Evolutionary conservation across 2,797 vertebrate genomes (phyloP), one percentile per base, ranked within the genome.

Genomic region (Cryptoblepharus egeriae): DNA sequence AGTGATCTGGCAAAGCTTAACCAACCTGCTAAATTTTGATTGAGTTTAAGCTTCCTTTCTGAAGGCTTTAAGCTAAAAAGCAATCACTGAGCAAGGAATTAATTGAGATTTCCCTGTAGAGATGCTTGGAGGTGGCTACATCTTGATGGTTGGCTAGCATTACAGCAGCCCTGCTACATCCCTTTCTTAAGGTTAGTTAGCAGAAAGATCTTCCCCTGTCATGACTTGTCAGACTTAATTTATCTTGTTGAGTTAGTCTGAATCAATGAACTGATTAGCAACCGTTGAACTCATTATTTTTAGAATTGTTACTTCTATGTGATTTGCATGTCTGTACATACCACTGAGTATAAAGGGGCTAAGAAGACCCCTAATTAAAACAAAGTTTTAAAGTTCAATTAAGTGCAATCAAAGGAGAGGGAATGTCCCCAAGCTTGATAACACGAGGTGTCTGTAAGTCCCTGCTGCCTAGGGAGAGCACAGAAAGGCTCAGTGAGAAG

Each of bases 191-290:
- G 75, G 64, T 69, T 79, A 42, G 63, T 90, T 93, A 89, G 12
- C 81, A 82, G 57, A 79, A 90, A 86, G 69, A 52, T 32, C 78
- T 84, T 89, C 87, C 87, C 65, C 57, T 22, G 11, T 80, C 4
- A 1, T 4, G 61, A 72, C 1, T 85, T 90, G 90, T 85, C 92
- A 89, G 87, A 73, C 35, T 88, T 80, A 52, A 85, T 93, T 93
- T 88, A 81, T 88, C 88, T 64, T 73, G 32, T 0, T 61, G 42
- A 16, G 0, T 7, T 78, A 89, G 74, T 70, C 55, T 20, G 75
- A 90, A 88, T 91, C 90, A 77, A 89, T 84, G 86, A 83, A 79
- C 84, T 89, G 90, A 91, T 91, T 77, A 92, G 75, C 82, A 83
- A 32, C 24, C 79, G 81, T 82, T 84, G 84, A 88, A 77, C 2